phyloP scores from a whole-genome alignment of 92 coral and sea anemone species.

The Zoanthus sansibaricus region DNA sequence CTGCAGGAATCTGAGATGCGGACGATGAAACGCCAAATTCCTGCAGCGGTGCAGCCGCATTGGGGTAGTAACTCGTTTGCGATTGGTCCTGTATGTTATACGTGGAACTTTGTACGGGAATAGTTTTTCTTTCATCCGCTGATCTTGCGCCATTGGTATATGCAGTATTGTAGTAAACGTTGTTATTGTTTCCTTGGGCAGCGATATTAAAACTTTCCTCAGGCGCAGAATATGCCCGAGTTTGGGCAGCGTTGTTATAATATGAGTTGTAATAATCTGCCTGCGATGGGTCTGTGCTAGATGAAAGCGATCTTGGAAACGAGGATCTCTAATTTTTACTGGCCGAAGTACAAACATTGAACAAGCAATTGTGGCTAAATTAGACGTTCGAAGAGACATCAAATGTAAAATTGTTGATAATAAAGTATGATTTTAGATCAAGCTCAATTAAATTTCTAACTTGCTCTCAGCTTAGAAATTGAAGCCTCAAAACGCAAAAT shows the following conservation, averaged over 20 bases:
- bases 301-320: conserved; percentile 9
- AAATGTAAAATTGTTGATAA: no score
- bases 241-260: conserved; percentile 30
- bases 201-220: conserved; percentile 39
- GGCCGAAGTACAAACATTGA: no score
- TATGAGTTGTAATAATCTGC: conserved; percentile 29
- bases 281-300: conserved; percentile 25
- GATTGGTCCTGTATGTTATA: conserved; percentile 24
- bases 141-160: conserved; percentile 12
- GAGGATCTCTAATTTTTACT: no score
- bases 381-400: no score
- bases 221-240: conserved; percentile 42
- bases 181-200: conserved; percentile 38
- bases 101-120: not conserved
- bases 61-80: conserved; percentile 11
- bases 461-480: no score
- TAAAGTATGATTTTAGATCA: no score
- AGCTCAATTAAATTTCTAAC: no score
- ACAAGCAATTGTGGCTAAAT: no score
- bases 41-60: not conserved
- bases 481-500: no score
- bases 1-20: not conserved
- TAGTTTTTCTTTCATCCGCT: not conserved
- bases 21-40: not conserved
- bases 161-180: conserved; percentile 23